These are phyloP conservation scores for Protosalanx chinensis DNA, from an alignment of 2,797 vertebrate species.

Conservation along the genomic window DNA sequence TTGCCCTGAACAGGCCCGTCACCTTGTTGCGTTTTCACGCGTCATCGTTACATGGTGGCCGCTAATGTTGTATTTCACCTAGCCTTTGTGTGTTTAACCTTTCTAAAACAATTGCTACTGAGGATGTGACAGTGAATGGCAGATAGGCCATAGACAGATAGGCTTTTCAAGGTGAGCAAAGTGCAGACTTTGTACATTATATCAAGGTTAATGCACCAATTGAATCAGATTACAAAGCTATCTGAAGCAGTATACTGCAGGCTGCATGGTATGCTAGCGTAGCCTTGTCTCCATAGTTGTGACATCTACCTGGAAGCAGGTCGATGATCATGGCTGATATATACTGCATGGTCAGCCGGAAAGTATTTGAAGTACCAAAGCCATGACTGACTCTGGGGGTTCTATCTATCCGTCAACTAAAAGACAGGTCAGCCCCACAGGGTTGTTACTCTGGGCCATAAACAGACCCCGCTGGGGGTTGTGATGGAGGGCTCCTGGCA, in stretches of 20 bases:
- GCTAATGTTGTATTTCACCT: neutral
- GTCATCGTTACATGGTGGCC: neutral
- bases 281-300: neutral
- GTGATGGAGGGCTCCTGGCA: constrained; percentile 60
- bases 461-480: constrained; percentile 56
- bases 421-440: constrained; percentile 13
- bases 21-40: neutral
- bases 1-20: neutral
- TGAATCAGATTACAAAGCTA: neutral
- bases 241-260: neutral
- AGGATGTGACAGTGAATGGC: too few relatives aligned
- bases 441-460: constrained; percentile 54
- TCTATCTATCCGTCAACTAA: neutral
- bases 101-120: neutral
- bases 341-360: constrained; percentile 33
- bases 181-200: neutral
- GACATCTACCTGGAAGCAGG: constrained; percentile 16
- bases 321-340: constrained; percentile 3
- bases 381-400: neutral
- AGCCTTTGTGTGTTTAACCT: constrained; percentile 3
- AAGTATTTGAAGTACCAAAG: constrained; percentile 8
- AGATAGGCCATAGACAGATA: too few relatives aligned
- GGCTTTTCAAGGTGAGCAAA: too few relatives aligned
- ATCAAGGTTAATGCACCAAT: neutral
- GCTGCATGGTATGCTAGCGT: constrained; percentile 11